A percentile compares a stretch with the other conserved stretches of the same genome.
These are phyloP conservation scores for Casuarius casuarius DNA, from an alignment of 2,113 vertebrate genomes.

Conservation along the genomic window DNA sequence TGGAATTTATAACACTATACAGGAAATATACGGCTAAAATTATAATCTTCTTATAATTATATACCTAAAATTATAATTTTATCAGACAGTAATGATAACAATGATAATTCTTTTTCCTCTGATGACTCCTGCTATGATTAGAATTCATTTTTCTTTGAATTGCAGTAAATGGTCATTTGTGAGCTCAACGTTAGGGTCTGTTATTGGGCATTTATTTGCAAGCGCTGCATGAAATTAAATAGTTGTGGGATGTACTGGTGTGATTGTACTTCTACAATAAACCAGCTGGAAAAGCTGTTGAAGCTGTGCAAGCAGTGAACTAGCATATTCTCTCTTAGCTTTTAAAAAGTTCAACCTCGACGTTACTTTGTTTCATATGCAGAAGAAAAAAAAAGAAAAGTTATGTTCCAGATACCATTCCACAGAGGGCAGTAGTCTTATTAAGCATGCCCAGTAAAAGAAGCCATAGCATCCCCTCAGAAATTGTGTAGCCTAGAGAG, in stretches of 20 bases:
- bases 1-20: neutral
- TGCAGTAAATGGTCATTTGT: neutral
- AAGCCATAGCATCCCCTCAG: neutral
- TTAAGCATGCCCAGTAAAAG: neutral
- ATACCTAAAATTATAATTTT: neutral
- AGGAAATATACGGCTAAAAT: neutral
- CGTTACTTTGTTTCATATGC: neutral
- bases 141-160: neutral
- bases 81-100: neutral
- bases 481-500: neutral
- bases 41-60: neutral
- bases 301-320: neutral
- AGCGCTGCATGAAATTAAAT: neutral
- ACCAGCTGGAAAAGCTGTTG: neutral
- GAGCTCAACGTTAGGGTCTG: neutral
- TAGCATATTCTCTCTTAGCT: neutral
- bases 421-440: neutral
- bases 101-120: neutral
- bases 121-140: neutral
- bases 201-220: neutral
- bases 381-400: neutral
- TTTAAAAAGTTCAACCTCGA: neutral
- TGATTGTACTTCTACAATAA: neutral
- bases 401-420: neutral
- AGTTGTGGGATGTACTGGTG: fast-evolving